Evolutionary conservation across 2,888 invertebrate species (phyloP).

Genomic region (Sicus ferrugineus): DNA sequence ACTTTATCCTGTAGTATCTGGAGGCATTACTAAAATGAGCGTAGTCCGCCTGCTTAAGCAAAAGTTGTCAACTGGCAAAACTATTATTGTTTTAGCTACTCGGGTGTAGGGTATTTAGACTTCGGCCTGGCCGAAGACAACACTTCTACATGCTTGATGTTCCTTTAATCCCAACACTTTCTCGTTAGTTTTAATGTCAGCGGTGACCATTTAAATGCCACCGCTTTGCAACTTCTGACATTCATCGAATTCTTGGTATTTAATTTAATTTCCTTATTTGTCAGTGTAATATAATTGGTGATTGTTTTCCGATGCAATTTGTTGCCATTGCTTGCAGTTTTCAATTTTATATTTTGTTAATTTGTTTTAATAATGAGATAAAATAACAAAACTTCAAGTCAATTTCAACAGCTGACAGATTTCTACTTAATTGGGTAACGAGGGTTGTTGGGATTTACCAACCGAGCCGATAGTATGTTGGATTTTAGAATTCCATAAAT

Average conservation of each 20-base stretch:
- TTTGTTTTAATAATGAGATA: too few species aligned
- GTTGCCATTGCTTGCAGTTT: neutral
- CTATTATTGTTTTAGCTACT: neutral
- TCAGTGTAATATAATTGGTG: neutral
- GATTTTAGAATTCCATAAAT: neutral
- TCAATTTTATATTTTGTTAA: too few species aligned
- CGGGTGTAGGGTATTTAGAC: too few species aligned
- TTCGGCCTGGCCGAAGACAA: too few species aligned
- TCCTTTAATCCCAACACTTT: neutral
- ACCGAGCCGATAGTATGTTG: neutral
- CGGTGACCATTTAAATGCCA: slow-evolving; percentile 1
- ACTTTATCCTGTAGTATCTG: too few species aligned
- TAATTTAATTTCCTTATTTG: slow-evolving; percentile 10
- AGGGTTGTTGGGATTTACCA: neutral
- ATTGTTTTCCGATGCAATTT: neutral
- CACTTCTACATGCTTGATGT: neutral
- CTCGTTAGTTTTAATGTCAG: neutral
- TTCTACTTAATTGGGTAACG: neutral
- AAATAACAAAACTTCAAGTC: neutral
- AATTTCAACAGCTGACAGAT: neutral
- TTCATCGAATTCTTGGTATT: neutral
- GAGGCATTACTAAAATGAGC: too few species aligned
- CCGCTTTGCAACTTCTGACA: neutral
- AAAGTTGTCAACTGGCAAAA: too few species aligned
- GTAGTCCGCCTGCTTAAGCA: too few species aligned